Percentiles rank a stretch among this genome's conserved stretches.
phyloP scores from a whole-genome alignment of 2,113 vertebrate species.

The Corynorhinus townsendii region DNA sequence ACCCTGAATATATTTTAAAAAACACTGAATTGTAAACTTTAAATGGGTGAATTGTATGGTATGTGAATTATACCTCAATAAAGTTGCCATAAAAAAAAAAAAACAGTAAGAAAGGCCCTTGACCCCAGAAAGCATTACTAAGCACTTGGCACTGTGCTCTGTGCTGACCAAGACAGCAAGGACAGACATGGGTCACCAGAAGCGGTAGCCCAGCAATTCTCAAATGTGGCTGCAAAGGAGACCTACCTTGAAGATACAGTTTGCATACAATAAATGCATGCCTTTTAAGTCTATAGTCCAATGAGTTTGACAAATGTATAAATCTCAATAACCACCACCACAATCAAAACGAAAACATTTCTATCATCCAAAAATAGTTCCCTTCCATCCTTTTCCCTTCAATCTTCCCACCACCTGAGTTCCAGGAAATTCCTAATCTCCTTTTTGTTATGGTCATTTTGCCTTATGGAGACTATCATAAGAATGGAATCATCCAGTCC shows the following conservation, averaged over 20 bases:
- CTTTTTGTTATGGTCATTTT: neutral
- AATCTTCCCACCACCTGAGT: neutral
- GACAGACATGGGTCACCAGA: neutral
- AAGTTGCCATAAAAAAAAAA: neutral
- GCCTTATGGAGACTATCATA: neutral
- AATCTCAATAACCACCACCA: neutral
- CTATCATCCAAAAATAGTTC: neutral
- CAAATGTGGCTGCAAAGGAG: neutral
- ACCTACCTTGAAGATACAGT: neutral
- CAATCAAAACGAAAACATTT: neutral
- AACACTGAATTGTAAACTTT: neutral
- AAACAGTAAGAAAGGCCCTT: neutral
- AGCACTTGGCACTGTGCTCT: rapidly evolving
- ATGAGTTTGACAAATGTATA: neutral
- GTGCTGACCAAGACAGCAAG: neutral
- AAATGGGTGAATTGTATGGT: neutral
- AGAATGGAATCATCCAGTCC: neutral
- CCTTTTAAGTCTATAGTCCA: neutral
- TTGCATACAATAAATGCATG: neutral
- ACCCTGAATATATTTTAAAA: neutral
- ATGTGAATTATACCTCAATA: neutral
- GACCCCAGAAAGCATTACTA: neutral
- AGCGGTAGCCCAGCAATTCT: neutral
- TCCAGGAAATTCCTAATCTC: neutral
- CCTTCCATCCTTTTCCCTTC: neutral